Evolutionary conservation across 2,888 invertebrate species (phyloP), one percentile per base, ranked within the genome.

Genomic region (Caenorhabditis drosophilae): DNA sequence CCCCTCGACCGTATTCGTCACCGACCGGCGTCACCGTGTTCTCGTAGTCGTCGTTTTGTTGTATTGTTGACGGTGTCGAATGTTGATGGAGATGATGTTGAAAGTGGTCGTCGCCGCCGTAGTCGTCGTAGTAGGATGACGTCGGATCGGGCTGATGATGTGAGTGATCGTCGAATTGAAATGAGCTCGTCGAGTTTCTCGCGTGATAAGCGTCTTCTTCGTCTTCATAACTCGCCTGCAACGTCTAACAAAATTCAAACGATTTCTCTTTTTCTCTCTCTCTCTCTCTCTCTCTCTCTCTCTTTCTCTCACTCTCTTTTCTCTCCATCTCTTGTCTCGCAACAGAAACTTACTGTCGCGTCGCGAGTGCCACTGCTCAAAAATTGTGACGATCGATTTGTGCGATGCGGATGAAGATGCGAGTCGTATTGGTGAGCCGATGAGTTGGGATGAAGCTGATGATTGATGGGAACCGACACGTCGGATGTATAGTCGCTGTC

Each of bases 401-500:
- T 59, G 18, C 76, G 64, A 48, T 71, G 70, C 7, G 79, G 81
- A 56, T 77, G 81, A 56, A 82, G 67, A 45, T 81, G 80, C 41
- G 84, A 83, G 44, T 84, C 83, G 76, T 84, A 85, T 87, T 93
- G 93, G 61, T 92, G 92, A 25, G 91, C 92, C 62, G 93, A 92
- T 84, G 91, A 91, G 87, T 93, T 94, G 80, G 92, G 89, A 84
- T 92, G 92, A 18, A 58, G 27, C 69, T 86, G 85, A 52, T 77
- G 78, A 45, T 72, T 75, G 50, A 80, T 76, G 50, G 93, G 94
- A 87, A 91, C 94, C 87, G 93, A 94, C 83, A 94, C 89, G 86
- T 95, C 95, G 69, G 92, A 92, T 67, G 94, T 95, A 87, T 95
- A 95, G 87, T 95, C 95, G 79, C 93, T 93, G 86, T 95, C 94